A percentile compares a stretch with the other conserved stretches of the same genome.
phyloP scores from a whole-genome alignment of 2,888 invertebrate species.

The Didymodactylos carnosus region DNA sequence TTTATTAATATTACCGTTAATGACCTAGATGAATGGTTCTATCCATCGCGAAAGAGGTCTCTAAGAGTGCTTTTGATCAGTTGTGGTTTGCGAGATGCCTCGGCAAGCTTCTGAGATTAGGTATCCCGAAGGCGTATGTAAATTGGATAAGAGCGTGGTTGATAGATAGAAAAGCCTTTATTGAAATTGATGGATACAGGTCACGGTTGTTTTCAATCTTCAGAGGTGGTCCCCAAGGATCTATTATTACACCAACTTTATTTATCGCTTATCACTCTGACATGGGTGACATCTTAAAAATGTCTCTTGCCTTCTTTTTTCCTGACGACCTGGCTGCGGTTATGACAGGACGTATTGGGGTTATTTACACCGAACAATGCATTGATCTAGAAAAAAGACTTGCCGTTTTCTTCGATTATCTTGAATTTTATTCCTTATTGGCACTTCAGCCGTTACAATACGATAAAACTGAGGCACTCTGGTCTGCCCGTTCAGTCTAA shows the following conservation, averaged over 20 bases:
- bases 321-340: neutral
- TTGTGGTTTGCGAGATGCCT: neutral
- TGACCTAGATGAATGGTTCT: no score
- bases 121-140: neutral
- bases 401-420: neutral
- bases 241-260: neutral
- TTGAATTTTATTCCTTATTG: neutral
- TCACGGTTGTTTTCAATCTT: neutral
- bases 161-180: neutral
- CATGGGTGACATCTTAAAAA: no score
- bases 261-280: neutral
- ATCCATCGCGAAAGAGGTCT: no score
- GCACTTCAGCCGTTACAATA: neutral
- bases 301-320: no score
- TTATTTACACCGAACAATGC: neutral
- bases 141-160: neutral
- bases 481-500: neutral
- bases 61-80: no score
- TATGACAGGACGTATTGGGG: neutral
- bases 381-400: neutral
- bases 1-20: no score
- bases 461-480: neutral
- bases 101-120: neutral
- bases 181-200: neutral
- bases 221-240: neutral